Evolutionary conservation across 2,797 vertebrate genomes (phyloP).

Genomic region (Spinus olivaceus): DNA sequence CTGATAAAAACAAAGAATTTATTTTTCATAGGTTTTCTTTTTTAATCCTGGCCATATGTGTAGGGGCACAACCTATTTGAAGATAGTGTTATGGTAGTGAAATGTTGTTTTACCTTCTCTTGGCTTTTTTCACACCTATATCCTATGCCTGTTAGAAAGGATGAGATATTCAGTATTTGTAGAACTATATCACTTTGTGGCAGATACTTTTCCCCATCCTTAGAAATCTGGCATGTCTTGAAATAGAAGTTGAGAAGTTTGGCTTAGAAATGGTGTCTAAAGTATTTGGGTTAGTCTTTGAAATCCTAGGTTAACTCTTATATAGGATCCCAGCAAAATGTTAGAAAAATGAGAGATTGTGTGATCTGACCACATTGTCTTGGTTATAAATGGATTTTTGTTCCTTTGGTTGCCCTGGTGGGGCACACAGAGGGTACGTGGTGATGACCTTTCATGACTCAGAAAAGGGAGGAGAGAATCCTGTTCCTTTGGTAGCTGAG

Average conservation of each 20-base stretch:
- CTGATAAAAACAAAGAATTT: neutral
- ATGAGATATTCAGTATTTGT: neutral
- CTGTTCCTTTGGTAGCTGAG: neutral
- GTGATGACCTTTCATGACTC: neutral
- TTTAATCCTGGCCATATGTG: neutral
- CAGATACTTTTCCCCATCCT: neutral
- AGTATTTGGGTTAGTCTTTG: neutral
- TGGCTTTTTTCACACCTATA: neutral
- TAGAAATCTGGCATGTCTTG: neutral
- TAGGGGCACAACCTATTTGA: neutral
- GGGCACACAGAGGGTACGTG: accelerated
- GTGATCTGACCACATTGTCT: neutral
- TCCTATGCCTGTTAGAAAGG: neutral
- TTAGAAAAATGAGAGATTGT: neutral
- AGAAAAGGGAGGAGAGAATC: neutral
- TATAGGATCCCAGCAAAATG: neutral
- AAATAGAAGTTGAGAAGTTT: neutral
- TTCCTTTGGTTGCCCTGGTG: neutral
- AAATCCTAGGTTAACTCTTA: neutral
- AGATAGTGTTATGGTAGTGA: neutral
- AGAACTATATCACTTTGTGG: neutral
- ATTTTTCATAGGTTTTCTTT: neutral
- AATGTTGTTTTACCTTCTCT: neutral
- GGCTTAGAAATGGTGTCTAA: neutral
- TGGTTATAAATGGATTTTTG: neutral